phyloP scores from a whole-genome alignment of 2,113 vertebrate species.

The Thamnophis sirtalis region DNA sequence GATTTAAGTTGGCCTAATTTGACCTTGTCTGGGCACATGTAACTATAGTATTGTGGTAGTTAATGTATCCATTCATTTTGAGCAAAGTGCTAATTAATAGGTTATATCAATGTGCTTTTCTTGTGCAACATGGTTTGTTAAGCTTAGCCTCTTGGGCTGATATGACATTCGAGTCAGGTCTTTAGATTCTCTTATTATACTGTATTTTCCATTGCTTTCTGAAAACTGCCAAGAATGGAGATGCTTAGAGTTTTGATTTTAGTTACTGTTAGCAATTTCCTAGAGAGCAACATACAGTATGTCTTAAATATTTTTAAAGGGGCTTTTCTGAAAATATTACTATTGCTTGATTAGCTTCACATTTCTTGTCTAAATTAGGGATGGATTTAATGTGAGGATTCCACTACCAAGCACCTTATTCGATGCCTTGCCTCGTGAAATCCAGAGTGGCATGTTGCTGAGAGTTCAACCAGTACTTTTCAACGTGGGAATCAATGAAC shows the following conservation, averaged over 20 bases:
- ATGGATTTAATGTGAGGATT: slow-evolving; percentile 95
- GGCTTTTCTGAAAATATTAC: neutral
- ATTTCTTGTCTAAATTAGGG: slow-evolving; percentile 61
- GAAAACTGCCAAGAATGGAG: neutral
- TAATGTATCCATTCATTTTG: neutral
- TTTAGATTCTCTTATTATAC: neutral
- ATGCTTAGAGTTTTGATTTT: neutral
- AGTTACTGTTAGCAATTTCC: neutral
- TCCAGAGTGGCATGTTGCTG: slow-evolving; percentile 97
- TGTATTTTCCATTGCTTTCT: slow-evolving; percentile 6
- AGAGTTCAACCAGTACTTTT: slow-evolving; percentile 95
- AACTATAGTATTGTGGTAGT: neutral
- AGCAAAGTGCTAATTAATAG: neutral
- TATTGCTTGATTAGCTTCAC: neutral
- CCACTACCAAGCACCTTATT: slow-evolving; percentile 92
- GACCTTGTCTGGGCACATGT: neutral
- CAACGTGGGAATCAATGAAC: slow-evolving; percentile 97
- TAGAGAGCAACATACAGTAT: neutral
- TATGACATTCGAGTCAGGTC: neutral
- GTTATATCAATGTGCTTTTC: neutral
- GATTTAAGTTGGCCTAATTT: neutral
- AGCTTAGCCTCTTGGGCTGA: neutral
- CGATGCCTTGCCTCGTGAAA: slow-evolving; percentile 88
- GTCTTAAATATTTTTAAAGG: neutral
- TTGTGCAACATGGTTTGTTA: neutral